These are phyloP conservation scores for Ranitomeya imitator DNA, from an alignment of 2,113 vertebrate species.

Conservation along the genomic window DNA sequence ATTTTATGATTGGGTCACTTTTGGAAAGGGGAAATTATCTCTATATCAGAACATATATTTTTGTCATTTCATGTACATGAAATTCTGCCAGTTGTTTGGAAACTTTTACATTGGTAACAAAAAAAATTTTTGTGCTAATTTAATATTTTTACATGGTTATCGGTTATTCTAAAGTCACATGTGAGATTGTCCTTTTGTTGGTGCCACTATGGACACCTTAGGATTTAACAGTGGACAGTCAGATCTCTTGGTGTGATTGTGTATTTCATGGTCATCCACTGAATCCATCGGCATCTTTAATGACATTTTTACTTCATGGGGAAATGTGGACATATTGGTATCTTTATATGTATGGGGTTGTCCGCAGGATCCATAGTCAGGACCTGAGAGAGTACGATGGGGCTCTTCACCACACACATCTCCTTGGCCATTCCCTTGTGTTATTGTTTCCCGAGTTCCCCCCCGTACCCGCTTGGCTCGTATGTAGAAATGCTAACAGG, in stretches of 20 bases:
- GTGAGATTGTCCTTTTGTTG: no score
- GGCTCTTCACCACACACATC: not conserved
- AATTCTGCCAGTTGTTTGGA: no score
- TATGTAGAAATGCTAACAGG: conserved; percentile 67
- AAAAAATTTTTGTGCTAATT: no score
- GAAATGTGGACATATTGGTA: not conserved
- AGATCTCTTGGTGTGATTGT: not conserved
- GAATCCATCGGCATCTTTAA: not conserved
- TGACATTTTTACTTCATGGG: not conserved
- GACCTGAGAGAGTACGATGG: not conserved
- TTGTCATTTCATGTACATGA: no score
- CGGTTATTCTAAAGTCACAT: no score
- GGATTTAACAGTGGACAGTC: no score
- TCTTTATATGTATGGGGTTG: not conserved
- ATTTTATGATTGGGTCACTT: no score
- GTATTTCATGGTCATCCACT: not conserved
- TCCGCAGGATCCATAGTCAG: not conserved
- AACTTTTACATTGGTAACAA: no score
- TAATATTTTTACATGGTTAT: no score
- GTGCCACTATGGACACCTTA: no score
- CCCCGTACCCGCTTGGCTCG: conserved; percentile 47
- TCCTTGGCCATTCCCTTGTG: not conserved
- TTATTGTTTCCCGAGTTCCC: not conserved
- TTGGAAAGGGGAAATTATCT: no score
- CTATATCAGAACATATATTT: no score